Conservation (phyloP, 2,797 vertebrate species). For the Orientallactaga sibirica region DNA sequence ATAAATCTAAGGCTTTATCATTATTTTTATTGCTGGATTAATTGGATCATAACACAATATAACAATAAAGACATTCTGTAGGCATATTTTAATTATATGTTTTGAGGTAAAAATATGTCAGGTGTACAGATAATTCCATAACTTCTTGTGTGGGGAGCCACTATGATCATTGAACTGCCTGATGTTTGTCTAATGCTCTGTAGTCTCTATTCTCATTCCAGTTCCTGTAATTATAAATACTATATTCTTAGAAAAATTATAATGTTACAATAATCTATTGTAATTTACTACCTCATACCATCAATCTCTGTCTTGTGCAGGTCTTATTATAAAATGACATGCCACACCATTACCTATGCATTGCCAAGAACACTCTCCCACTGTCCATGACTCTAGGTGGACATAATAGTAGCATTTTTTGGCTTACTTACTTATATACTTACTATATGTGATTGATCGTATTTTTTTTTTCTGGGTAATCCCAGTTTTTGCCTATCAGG, state of each 20-base stretch:
- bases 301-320: neutral
- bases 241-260: neutral
- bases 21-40: constrained; percentile 65
- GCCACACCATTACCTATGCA: accelerated
- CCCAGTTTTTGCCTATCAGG: neutral
- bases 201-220: constrained; percentile 2
- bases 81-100: constrained; percentile 55
- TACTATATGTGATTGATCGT: neutral
- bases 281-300: neutral
- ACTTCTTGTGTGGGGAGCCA: neutral
- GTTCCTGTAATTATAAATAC: neutral
- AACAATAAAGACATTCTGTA: constrained; percentile 46
- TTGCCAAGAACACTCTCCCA: neutral
- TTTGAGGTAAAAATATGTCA: constrained; percentile 60
- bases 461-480: no score
- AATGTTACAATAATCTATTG: constrained; percentile 5
- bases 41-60: constrained; percentile 53
- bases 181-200: neutral
- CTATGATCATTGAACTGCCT: neutral
- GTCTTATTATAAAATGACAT: neutral
- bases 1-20: constrained; percentile 44
- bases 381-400: neutral
- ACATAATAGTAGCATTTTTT: neutral
- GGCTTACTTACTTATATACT: neutral
- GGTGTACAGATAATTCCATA: neutral